Base-by-base conservation (phyloP, 2,797 vertebrate species). In the Coluber constrictor region DNA sequence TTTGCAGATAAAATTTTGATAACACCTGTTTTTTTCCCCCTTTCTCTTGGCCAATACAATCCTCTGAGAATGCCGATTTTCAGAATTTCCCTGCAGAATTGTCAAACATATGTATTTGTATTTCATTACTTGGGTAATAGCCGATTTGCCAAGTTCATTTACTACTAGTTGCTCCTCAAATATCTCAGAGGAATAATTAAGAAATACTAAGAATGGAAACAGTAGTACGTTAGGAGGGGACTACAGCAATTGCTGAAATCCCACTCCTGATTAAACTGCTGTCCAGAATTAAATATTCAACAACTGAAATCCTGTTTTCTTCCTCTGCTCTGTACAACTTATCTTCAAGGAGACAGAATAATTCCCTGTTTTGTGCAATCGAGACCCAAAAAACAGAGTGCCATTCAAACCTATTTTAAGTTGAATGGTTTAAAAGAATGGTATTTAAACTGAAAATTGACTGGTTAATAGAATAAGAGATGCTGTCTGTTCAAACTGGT, bases 91-190 rank as follows among this genome's bases (percentile, higher is more conserved):
- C 97, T 93, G 95, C 95, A 97, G 97, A 97, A 97, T 96, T 97
- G 97, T 98, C 97, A 97, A 97, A 98, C 98, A 98, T 98, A 98
- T 98, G 98, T 98, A 98, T 98, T 98, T 98, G 97, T 98, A 97
- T 98, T 98, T 97, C 97, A 97, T 98, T 98, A 97, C 97, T 97
- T 96, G 97, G 92, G 97, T 98, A 98, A 98, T 97, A 97, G 97
- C 96, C 97, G 97, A 98, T 98, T 98, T 98, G 97, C 98, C 97
- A 98, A 98, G 96, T 98, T 98, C 97, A 98, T 98, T 98, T 97
- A 97, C 97, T 96, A 98, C 98, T 97, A 97, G 98, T 98, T 98
- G 97, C 97, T 98, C 96, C 95, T 97, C 96, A 97, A 97, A 97
- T 92, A 97, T 98, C 98, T 98, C 97, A 97, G 96, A 96, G 97